Base-by-base conservation (phyloP, 1,140 invertebrate species). In the Brachionus asplanchnoidis region DNA sequence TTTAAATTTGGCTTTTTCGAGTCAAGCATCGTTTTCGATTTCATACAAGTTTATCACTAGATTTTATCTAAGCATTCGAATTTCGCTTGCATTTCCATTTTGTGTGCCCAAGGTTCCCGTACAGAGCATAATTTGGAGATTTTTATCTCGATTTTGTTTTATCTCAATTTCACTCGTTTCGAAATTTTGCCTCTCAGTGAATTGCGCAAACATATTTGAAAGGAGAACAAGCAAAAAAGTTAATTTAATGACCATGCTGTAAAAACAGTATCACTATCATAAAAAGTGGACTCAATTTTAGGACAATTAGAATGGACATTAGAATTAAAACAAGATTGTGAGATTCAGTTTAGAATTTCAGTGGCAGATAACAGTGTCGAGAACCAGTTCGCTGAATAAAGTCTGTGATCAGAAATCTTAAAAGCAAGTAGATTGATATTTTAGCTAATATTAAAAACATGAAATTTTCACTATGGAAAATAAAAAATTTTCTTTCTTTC, bases 221-320 rank as follows among this genome's bases (percentile, higher is more conserved):
- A 3, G 0, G 7, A 23, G 12, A 75, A 44, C 4, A 1, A 68
- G 26, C 28, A 40, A 44, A 14, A 32, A 3, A 75, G 2, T 40
- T 42, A 42, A 42, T 75, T 40, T 75, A 42, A 75, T 40, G 36
- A 75, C 70, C 32, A 3, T 68, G 26, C 32, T 32, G 65, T 68
- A 32, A 73, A 73, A 20, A 40, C 8, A 68, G 12, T 28, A 73
- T 40, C 14, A 17, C 40, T 50, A 50, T 36, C 26, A 77, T 36
- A 77, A 77, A 77, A 23, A 26, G 26, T 50, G 12, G 11, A 6
- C 26, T 50, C 12, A 46, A 44, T 77, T 77, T 50, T 26, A 26
- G 73, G 73, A 77, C 73, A 77, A 77, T 77, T 77, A 50, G 73
- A 77, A 77, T 77, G 73, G 73, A 77, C 73, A 77, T 77, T 23